These are phyloP conservation scores for Zaprionus kolodkinae DNA, from an alignment of 1,140 invertebrate genomes.

Conservation along the genomic window DNA sequence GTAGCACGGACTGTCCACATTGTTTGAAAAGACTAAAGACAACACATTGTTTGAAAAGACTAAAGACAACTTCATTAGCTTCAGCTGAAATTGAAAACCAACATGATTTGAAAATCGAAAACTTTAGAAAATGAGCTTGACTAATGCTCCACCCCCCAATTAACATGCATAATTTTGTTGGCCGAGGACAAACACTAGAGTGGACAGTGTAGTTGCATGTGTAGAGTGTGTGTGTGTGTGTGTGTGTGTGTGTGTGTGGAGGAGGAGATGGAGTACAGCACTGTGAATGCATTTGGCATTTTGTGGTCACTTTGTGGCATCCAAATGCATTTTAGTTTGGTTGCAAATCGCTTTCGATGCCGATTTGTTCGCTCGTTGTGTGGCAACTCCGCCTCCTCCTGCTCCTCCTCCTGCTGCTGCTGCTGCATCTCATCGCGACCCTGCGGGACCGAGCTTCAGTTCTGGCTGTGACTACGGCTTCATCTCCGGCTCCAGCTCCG, in stretches of 20 bases:
- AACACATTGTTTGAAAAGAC: no score
- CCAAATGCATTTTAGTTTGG: slow-evolving; percentile 54
- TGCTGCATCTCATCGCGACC: not conserved
- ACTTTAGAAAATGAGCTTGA: not conserved
- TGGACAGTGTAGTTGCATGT: not conserved
- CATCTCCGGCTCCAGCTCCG: no score
- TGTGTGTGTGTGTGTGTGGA: not conserved
- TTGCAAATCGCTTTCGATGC: slow-evolving; percentile 55
- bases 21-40: no score
- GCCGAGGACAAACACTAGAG: not conserved
- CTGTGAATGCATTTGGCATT: slow-evolving; percentile 63
- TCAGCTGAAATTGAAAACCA: slow-evolving; percentile 2
- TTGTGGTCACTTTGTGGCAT: slow-evolving; percentile 67
- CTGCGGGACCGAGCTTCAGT: no score
- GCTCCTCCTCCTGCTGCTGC: not conserved
- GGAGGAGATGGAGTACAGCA: not conserved
- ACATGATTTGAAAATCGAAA: not conserved
- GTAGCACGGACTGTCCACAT: no score
- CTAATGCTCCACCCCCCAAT: slow-evolving; percentile 16
- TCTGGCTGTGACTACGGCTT: no score
- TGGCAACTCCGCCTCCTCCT: not conserved
- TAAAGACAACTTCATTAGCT: no score
- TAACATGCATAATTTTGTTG: slow-evolving; percentile 27
- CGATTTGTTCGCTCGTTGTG: slow-evolving; percentile 17
- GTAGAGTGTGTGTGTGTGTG: not conserved